phyloP scores from a whole-genome alignment of 2,888 invertebrate genomes.

The Ramazzottius varieornatus region DNA sequence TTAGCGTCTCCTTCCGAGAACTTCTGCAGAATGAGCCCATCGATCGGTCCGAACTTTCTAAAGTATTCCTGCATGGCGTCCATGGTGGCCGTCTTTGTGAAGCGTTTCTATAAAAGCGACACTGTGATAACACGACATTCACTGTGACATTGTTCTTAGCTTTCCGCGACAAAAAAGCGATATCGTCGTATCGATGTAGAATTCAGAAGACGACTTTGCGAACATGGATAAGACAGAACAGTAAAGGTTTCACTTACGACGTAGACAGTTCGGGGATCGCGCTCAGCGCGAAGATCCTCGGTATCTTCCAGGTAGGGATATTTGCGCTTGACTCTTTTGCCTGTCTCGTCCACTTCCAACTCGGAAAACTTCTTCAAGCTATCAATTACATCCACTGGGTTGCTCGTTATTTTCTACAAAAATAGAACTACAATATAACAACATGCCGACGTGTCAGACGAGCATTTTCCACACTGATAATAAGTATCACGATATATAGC shows the following conservation, averaged over 20 bases:
- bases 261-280: neutral
- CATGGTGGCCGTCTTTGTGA: neutral
- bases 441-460: too few relatives aligned
- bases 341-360: neutral
- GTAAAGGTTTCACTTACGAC: neutral
- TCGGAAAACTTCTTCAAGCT: neutral
- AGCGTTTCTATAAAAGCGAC: neutral
- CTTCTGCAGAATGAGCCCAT: neutral
- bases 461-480: too few relatives aligned
- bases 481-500: too few relatives aligned
- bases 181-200: too few relatives aligned
- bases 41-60: neutral
- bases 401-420: neutral
- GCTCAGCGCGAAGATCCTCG: neutral
- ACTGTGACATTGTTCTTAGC: neutral
- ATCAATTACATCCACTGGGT: neutral
- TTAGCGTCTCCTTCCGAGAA: neutral
- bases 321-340: neutral
- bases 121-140: neutral
- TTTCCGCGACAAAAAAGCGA: neutral
- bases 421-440: neutral
- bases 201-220: too few relatives aligned
- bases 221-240: too few relatives aligned
- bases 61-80: constrained; percentile 2
- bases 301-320: neutral